These are phyloP conservation scores for Tylochromis polylepis DNA, from an alignment of 2,113 vertebrate species.

Conservation along the genomic window DNA sequence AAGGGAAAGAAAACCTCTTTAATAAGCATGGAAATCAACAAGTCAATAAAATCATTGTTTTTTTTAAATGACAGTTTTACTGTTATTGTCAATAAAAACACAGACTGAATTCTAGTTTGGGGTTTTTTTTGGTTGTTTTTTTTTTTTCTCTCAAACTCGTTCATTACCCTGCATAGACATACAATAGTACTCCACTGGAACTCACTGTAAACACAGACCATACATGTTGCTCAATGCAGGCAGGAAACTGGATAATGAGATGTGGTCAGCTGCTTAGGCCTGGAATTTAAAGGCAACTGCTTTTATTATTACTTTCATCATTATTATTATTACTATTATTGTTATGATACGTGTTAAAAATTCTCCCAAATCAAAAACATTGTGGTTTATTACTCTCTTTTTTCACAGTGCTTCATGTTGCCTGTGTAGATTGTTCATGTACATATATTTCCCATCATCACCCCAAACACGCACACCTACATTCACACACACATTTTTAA, in stretches of 20 bases:
- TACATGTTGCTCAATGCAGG: constrained; percentile 13
- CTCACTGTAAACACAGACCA: constrained; percentile 20
- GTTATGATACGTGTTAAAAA: not conserved
- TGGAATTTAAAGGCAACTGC: constrained; percentile 18
- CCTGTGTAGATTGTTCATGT: not conserved
- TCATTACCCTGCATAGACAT: constrained; percentile 32
- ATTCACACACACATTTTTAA: not conserved
- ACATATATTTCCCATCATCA: not conserved
- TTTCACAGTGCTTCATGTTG: constrained; percentile 33
- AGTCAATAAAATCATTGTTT: constrained; percentile 26
- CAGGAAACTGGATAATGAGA: not conserved
- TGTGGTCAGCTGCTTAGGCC: not conserved
- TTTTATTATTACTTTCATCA: not conserved
- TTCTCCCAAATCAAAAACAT: not conserved
- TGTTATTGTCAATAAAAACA: constrained; percentile 50
- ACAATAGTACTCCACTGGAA: constrained; percentile 15
- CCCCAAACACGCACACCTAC: not conserved
- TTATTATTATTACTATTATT: not conserved
- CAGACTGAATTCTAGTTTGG: constrained; percentile 12
- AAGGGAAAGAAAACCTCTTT: constrained; percentile 45
- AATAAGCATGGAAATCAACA: constrained; percentile 47
- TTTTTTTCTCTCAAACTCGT: not conserved
- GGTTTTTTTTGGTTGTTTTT: not conserved
- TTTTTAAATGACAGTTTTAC: constrained; percentile 27
- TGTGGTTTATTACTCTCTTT: not conserved